phyloP scores from a whole-genome alignment of 2,113 vertebrate genomes.

The Cricetomys ansorgei region DNA sequence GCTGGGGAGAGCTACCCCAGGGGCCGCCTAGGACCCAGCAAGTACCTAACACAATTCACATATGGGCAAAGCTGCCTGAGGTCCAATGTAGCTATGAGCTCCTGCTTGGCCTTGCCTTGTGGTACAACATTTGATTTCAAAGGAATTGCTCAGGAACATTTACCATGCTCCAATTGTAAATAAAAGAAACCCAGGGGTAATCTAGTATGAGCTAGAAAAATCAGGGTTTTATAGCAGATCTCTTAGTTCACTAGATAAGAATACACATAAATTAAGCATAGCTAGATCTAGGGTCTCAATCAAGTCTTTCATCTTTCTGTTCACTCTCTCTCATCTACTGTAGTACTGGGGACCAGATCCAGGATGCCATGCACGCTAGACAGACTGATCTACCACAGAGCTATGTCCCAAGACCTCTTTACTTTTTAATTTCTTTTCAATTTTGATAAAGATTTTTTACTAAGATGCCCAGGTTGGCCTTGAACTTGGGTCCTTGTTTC shows the following conservation, averaged over 20 bases:
- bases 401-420: background rate
- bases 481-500: background rate
- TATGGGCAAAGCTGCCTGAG: background rate
- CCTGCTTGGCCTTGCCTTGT: background rate
- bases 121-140: background rate
- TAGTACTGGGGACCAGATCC: too few relatives aligned
- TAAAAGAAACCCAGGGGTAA: background rate
- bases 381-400: background rate
- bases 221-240: background rate
- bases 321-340: background rate
- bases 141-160: background rate
- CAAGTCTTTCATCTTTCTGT: background rate
- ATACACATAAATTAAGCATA: rapidly evolving
- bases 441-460: background rate
- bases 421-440: background rate
- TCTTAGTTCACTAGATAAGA: background rate
- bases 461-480: background rate
- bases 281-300: background rate
- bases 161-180: background rate
- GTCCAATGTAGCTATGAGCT: background rate
- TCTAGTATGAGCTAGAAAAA: background rate
- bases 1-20: background rate
- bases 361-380: background rate
- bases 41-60: too few relatives aligned
- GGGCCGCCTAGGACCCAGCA: background rate